Percentiles rank a stretch among this genome's conserved stretches.
phyloP scores from a whole-genome alignment of 2,113 vertebrate genomes.

The Rhabdornis inornatus region DNA sequence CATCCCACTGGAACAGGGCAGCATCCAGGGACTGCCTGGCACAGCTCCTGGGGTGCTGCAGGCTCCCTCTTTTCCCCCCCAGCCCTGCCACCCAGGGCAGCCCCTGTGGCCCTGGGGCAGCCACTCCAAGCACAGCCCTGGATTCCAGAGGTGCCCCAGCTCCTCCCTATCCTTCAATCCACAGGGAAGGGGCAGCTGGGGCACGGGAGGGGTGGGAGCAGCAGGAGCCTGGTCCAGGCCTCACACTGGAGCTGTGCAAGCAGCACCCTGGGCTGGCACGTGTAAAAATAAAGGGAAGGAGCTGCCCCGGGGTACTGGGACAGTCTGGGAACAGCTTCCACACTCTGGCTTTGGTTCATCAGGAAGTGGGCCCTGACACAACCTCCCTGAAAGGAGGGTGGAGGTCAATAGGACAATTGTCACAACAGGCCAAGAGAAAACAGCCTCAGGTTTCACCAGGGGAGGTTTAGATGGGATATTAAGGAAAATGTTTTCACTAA shows the following conservation, averaged over 20 bases:
- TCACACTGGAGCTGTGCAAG: rapidly evolving
- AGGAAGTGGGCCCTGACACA: not conserved
- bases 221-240: not conserved
- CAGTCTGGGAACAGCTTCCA: not conserved
- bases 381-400: not conserved
- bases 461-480: not conserved
- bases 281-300: not conserved
- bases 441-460: not conserved
- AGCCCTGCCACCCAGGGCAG: not conserved
- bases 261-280: not conserved
- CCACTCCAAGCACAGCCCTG: not conserved
- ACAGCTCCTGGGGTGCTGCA: not conserved
- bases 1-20: not conserved
- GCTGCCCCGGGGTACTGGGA: rapidly evolving
- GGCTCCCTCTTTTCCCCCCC: not conserved
- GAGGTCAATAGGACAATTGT: not conserved
- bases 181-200: not conserved
- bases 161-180: not conserved
- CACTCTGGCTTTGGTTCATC: not conserved
- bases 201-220: not conserved
- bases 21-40: not conserved
- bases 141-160: rapidly evolving
- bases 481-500: not conserved
- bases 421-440: not conserved
- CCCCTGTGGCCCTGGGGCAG: not conserved